These are phyloP conservation scores for Heliothis peltigera DNA, from an alignment of 2,888 invertebrate genomes.

Conservation along the genomic window DNA sequence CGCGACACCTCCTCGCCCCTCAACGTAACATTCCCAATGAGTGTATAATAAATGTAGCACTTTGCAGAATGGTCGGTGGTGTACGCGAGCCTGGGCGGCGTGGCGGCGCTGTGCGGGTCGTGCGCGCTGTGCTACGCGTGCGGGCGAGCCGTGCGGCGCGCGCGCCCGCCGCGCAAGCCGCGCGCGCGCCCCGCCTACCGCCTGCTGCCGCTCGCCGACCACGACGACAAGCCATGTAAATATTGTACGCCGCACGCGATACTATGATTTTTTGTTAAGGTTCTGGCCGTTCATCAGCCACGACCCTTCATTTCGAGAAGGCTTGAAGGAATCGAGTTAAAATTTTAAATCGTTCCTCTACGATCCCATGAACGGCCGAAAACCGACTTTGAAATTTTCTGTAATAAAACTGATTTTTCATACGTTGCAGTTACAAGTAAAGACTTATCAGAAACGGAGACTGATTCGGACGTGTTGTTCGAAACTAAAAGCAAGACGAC, in stretches of 20 bases:
- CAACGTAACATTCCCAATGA: no score
- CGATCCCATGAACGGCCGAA: no score
- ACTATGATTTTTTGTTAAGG: no score
- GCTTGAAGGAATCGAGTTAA: no score
- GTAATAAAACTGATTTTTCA: not conserved
- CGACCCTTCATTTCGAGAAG: no score
- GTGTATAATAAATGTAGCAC: no score
- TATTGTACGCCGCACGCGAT: not conserved
- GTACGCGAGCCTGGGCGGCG: constrained; percentile 95
- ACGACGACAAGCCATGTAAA: no score
- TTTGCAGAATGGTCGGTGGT: constrained; percentile 97
- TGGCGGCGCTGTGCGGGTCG: constrained; percentile 90
- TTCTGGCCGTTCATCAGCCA: no score
- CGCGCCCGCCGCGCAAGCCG: constrained; percentile 86
- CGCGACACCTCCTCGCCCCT: no score
- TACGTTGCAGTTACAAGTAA: constrained; percentile 88
- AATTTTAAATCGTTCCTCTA: no score
- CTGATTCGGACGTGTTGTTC: constrained; percentile 96
- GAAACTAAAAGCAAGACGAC: constrained; percentile 92
- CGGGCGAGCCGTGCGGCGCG: constrained; percentile 85
- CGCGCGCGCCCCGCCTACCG: constrained; percentile 90
- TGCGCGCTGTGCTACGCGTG: constrained; percentile 91
- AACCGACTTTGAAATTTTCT: not conserved
- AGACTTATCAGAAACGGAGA: constrained; percentile 94
- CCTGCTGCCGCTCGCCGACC: constrained; percentile 90